Percentiles rank a stretch among this genome's conserved stretches.
These are phyloP conservation scores for Drosophila orosa DNA, from an alignment of 1,140 invertebrate genomes.

Conservation along the genomic window DNA sequence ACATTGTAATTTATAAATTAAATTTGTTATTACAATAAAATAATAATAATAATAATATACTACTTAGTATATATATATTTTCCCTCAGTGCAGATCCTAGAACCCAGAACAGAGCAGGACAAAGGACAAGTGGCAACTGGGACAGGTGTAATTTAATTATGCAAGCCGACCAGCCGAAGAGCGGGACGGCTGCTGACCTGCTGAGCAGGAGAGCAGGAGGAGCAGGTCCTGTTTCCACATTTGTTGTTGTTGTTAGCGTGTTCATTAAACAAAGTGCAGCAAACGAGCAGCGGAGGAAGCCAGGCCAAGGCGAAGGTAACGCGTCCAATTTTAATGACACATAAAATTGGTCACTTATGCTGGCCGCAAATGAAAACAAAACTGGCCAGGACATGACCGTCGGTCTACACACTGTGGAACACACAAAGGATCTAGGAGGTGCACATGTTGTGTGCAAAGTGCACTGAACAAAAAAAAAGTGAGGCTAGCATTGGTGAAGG, in stretches of 20 bases:
- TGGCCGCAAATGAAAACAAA: constrained; percentile 78
- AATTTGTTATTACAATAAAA: too few species aligned
- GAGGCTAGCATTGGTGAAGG: too few species aligned
- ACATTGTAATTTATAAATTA: too few species aligned
- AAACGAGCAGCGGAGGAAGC: constrained; percentile 43
- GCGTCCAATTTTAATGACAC: constrained; percentile 82
- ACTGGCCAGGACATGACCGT: constrained; percentile 77
- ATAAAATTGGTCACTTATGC: constrained; percentile 82
- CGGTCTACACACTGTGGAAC: constrained; percentile 36
- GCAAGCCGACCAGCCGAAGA: constrained; percentile 39
- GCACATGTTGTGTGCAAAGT: constrained; percentile 61
- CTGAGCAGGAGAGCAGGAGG: not conserved
- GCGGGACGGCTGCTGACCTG: constrained; percentile 4
- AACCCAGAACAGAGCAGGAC: constrained; percentile 11
- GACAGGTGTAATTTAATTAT: constrained; percentile 83
- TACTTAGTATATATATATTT: fast-evolving
- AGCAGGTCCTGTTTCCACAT: constrained; percentile 44
- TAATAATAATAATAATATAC: too few species aligned
- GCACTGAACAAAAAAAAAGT: constrained; percentile 18
- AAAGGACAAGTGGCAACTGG: constrained; percentile 50
- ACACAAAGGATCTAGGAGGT: constrained; percentile 29
- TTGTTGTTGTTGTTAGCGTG: constrained; percentile 44
- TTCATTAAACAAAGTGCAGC: constrained; percentile 64
- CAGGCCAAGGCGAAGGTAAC: constrained; percentile 43
- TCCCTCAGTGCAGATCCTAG: constrained; percentile 16